These are phyloP conservation scores for Bombus waltoni DNA, from an alignment of 1,140 invertebrate genomes.

Conservation along the genomic window DNA sequence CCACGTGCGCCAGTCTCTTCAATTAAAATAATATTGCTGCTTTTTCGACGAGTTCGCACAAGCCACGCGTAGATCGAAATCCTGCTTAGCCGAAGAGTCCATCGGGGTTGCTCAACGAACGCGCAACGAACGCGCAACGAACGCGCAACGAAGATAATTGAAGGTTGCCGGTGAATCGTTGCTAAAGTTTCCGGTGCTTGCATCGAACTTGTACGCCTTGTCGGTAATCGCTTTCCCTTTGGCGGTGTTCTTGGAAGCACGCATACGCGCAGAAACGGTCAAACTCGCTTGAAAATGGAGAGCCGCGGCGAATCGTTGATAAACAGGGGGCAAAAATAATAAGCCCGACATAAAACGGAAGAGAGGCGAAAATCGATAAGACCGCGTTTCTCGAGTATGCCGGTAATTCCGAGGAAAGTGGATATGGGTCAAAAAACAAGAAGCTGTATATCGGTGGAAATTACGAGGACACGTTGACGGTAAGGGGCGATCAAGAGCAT, in stretches of 20 bases:
- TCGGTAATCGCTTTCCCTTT: background rate
- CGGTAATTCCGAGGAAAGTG: background rate
- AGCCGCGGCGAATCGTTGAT: background rate
- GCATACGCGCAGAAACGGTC: background rate
- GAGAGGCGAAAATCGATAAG: background rate
- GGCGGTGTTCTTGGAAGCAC: too few relatives aligned
- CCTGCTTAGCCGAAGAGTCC: background rate
- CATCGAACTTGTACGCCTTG: background rate
- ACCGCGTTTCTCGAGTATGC: too few relatives aligned
- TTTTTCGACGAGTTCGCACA: background rate
- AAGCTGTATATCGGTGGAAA: slow-evolving; percentile 10
- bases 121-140: slow-evolving; percentile 24
- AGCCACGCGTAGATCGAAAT: background rate
- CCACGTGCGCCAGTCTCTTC: background rate
- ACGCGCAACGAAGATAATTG: slow-evolving; percentile 36
- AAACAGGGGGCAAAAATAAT: background rate
- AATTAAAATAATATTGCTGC: background rate
- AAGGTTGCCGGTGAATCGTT: slow-evolving; percentile 6
- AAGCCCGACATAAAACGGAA: background rate
- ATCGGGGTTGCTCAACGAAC: slow-evolving; percentile 28
- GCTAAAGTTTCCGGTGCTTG: slow-evolving; percentile 41
- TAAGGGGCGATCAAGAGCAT: slow-evolving; percentile 49
- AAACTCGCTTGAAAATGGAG: background rate
- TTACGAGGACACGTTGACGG: slow-evolving; percentile 21
- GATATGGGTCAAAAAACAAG: slow-evolving; percentile 15